Conservation (phyloP, 2,113 vertebrate genomes). For the Chascanopsetta lugubris region DNA sequence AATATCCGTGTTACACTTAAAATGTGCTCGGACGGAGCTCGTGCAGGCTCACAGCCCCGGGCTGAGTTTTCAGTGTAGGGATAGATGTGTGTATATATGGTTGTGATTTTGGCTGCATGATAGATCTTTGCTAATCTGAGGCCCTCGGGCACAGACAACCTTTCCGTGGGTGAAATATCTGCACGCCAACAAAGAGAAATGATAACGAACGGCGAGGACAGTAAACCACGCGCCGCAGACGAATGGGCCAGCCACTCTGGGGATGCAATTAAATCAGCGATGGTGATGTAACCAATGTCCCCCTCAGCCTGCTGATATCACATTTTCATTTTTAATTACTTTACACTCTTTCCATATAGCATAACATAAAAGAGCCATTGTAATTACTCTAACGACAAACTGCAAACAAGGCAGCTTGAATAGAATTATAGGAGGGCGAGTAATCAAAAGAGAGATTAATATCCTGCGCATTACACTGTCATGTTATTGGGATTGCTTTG, state of each 20-base stretch:
- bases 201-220: conserved; percentile 5
- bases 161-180: conserved; percentile 55
- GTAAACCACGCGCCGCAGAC: conserved; percentile 18
- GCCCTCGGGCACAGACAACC: conserved; percentile 39
- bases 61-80: conserved; percentile 60
- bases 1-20: conserved; percentile 79
- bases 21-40: conserved; percentile 70
- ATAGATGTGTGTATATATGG: conserved; percentile 51
- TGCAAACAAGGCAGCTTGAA: conserved; percentile 36
- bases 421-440: conserved; percentile 14
- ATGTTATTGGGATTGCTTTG: neutral
- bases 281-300: conserved; percentile 41
- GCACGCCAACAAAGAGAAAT: conserved; percentile 27
- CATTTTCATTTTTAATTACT: conserved; percentile 62
- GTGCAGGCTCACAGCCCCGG: conserved; percentile 57
- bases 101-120: conserved; percentile 57
- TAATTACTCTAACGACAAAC: conserved; percentile 38
- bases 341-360: conserved; percentile 42
- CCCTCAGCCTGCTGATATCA: conserved; percentile 58
- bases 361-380: conserved; percentile 35
- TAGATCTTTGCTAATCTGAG: conserved; percentile 49
- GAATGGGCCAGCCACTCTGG: conserved; percentile 16
- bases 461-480: neutral
- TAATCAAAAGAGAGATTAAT: conserved; percentile 7
- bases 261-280: conserved; percentile 58